Base-by-base conservation (phyloP, 2,113 vertebrate species). In the Vulpes lagopus region DNA sequence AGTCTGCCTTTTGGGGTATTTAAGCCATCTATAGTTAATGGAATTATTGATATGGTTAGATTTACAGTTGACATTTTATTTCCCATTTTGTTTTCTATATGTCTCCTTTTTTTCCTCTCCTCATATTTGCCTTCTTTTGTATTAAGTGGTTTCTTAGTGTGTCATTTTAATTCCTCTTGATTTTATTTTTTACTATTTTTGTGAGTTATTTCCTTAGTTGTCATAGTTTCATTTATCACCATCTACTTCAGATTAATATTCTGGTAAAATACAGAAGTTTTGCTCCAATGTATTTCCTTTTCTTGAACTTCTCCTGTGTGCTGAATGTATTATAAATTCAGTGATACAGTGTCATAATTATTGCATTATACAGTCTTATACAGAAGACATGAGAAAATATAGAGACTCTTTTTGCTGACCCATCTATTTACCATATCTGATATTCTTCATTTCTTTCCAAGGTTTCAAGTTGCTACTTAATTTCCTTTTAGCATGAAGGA, bases 261-360 rank as follows among this genome's bases (percentile, higher is more conserved):
- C 67, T 53, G 14, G 59, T 76, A 65, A 95, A 95, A 74, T 43
- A 51, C 27, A 65, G 43, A 90, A 64, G 88, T 65, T 90, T 95
- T 76, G n/a, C n/a, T 84, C 14, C 25, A 90, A 19, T 76, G 4
- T 65, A 82, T 89, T 81, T 95, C 71, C 62, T 53, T 89, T 94
- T 74, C 51, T 25, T 73, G 30, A 59, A 60, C 49, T 67, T 92
- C 32, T 85, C 53, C 4, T 19, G 67, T 53, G 38, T 69, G 53
- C 25, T 60, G 3, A 86, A 16, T 38, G 0, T 83, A 55, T 65
- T 76, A 67, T 67, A 71, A 89, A 69, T 38, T 89, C 53, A 67
- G 8, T 51, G 30, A 64, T 71, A 49, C 57, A 27, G 19, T 92
- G 27, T 93, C 89, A 32, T 23, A 96, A 89, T 35, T 74, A 57